Percentiles rank a stretch among this genome's conserved stretches.
Conservation (phyloP, 2,888 invertebrate species). For the Acronicta leporina region DNA sequence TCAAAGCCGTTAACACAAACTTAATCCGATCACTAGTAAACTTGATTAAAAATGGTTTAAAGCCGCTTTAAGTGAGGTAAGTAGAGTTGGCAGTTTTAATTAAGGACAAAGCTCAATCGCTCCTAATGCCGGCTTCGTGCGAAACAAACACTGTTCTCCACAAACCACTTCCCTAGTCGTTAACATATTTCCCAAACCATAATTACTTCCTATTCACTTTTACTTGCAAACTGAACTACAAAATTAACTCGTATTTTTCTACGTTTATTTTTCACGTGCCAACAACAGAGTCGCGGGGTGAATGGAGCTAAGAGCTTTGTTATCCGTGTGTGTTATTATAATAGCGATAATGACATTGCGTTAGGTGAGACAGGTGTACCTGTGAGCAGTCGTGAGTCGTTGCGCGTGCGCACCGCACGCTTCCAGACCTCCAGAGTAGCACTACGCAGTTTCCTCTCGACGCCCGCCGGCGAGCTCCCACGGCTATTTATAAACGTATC, state of each 20-base stretch:
- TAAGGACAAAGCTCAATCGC: constrained; percentile 38
- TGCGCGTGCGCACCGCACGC: constrained; percentile 82
- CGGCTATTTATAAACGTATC: constrained; percentile 83
- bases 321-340: constrained; percentile 76
- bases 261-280: constrained; percentile 54
- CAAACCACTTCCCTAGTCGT: constrained; percentile 52
- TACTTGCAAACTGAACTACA: constrained; percentile 51
- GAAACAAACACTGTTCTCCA: constrained; percentile 37
- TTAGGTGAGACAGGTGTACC: constrained; percentile 85
- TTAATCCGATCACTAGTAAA: constrained; percentile 20
- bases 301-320: constrained; percentile 76
- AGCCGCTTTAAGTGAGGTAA: constrained; percentile 23
- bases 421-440: constrained; percentile 79
- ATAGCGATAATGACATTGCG: constrained; percentile 87
- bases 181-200: constrained; percentile 58
- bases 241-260: constrained; percentile 54
- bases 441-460: constrained; percentile 69
- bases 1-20: constrained; percentile 15
- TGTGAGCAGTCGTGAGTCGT: constrained; percentile 75
- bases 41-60: constrained; percentile 28
- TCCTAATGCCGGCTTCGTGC: constrained; percentile 19
- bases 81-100: constrained; percentile 32
- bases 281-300: constrained; percentile 58
- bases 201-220: constrained; percentile 63
- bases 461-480: constrained; percentile 68